Evolutionary conservation across 2,797 vertebrate species (phyloP), one percentile per base, ranked within the genome.

Genomic region (Galagoides demidoff): DNA sequence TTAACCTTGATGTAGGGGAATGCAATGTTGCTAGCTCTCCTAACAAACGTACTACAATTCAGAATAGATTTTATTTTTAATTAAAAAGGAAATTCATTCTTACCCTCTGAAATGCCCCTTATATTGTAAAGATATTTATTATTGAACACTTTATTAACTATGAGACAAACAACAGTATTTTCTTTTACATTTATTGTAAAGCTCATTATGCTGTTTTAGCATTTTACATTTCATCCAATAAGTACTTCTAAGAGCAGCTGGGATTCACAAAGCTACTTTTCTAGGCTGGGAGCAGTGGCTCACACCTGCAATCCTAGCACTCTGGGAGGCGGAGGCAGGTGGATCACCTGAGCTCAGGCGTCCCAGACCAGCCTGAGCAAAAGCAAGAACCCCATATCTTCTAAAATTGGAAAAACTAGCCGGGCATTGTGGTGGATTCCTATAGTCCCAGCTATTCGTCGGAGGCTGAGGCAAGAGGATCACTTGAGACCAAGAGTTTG

Each of bases 141-240:
- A 76, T 20, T 43, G 20, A 90, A 64, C 23, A 73, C 88, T 73
- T 89, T 76, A 71, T 89, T 95, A 90, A 77, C 22, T 59, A 23
- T 71, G 64, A 89, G 79, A 37, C 39, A 85, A 87, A 66, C 73
- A 43, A 61, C 13, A 66, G 14, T 14, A 14, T 66, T 87, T 92
- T 76, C 25, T 66, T 73, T 81, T 23, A 34, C 25, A 17, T 93
- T 92, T 90, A 57, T 74, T 87, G 19, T 90, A 52, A 94, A 96
- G 19, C 5, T 39, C 34, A 52, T 79, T 85, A 55, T 86, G 22
- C 31, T 77, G 2, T 43, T 76, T 34, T 43, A 68, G 29, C 61
- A 85, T 68, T 88, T 78, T 89, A 61, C 88, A 12, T 23, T 81
- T 95, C 61, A 92, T 82, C 73, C 88, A 96, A 57, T 82, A 77